Evolutionary conservation across 1,140 invertebrate genomes (phyloP).

Genomic region (Drosophila cardini): DNA sequence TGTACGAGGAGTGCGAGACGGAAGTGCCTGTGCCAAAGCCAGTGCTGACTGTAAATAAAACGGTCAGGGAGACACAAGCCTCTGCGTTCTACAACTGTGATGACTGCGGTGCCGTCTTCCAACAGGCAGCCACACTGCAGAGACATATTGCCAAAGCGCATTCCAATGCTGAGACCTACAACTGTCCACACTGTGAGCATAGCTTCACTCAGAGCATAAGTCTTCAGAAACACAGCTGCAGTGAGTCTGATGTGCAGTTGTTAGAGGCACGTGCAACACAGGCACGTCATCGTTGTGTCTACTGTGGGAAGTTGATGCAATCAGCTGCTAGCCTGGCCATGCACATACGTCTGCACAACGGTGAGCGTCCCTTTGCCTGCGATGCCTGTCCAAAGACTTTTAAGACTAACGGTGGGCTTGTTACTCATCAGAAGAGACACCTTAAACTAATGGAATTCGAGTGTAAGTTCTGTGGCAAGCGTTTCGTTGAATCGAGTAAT

Average conservation of each 20-base stretch:
- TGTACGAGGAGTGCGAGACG: conserved; percentile 20
- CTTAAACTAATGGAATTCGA: conserved; percentile 90
- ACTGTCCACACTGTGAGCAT: conserved; percentile 46
- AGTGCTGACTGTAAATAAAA: too few relatives aligned
- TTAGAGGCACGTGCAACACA: background rate
- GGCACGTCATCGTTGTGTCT: conserved; percentile 24
- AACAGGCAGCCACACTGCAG: conserved; percentile 42
- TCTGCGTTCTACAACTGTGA: conserved; percentile 42
- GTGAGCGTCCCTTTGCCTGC: conserved; percentile 98
- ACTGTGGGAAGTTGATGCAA: conserved; percentile 58
- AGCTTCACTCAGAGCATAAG: conserved; percentile 37
- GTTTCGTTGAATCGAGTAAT: conserved; percentile 80
- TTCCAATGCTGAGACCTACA: background rate
- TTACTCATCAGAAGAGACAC: conserved; percentile 52
- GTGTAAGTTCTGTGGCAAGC: conserved; percentile 81
- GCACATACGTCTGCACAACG: conserved; percentile 98
- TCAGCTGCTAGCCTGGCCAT: conserved; percentile 46
- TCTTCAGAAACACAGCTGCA: conserved; percentile 43
- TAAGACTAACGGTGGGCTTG: conserved; percentile 85
- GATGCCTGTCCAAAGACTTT: conserved; percentile 96
- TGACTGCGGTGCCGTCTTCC: conserved; percentile 62
- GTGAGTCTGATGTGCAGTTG: background rate
- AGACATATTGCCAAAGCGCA: conserved; percentile 55
- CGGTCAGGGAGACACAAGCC: too few relatives aligned
- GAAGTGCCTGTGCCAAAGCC: background rate